phyloP scores from a whole-genome alignment of 2,797 vertebrate genomes.

The Poeciliopsis gracilis region DNA sequence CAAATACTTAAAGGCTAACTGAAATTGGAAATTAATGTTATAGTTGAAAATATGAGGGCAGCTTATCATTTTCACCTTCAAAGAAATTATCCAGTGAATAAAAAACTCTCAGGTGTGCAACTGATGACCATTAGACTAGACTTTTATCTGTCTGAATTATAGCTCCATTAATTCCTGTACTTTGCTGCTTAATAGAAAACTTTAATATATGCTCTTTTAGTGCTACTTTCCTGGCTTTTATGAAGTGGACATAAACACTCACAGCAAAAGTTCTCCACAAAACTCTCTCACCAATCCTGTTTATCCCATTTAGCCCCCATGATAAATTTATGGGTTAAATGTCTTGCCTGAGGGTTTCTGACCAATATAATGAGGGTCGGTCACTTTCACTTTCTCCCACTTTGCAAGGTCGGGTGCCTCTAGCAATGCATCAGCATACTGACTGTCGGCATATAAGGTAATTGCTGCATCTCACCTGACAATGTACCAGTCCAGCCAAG shows the following conservation, averaged over 20 bases:
- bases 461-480: slow-evolving; percentile 49
- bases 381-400: slow-evolving; percentile 11
- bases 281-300: slow-evolving; percentile 2
- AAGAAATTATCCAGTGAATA: neutral
- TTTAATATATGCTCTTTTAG: slow-evolving; percentile 1
- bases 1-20: neutral
- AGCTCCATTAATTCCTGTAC: neutral
- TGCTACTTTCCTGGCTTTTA: neutral
- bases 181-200: neutral
- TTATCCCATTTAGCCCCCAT: slow-evolving; percentile 5
- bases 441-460: slow-evolving; percentile 37
- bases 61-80: neutral
- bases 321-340: slow-evolving; percentile 33
- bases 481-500: slow-evolving; percentile 29
- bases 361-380: slow-evolving; percentile 31
- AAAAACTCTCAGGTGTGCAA: neutral
- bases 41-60: neutral
- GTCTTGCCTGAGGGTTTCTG: slow-evolving; percentile 25
- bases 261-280: slow-evolving; percentile 5
- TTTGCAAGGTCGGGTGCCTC: slow-evolving; percentile 3
- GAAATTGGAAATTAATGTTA: neutral
- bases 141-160: neutral
- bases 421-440: slow-evolving; percentile 23
- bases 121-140: neutral
- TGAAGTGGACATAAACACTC: neutral